Evolutionary conservation across 2,888 invertebrate species (phyloP).

Genomic region (Zaprionus bogoriensis): DNA sequence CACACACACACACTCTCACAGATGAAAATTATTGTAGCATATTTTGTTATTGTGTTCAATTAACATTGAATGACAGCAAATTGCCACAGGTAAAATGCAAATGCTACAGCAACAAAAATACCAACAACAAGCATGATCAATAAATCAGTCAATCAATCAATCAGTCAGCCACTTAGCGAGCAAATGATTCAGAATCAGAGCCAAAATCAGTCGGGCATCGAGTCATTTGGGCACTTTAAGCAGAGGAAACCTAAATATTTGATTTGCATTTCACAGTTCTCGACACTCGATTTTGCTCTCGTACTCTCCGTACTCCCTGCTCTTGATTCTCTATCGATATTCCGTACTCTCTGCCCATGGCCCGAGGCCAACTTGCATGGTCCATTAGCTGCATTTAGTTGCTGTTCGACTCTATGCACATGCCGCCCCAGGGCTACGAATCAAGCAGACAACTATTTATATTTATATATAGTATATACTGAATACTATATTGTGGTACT

Average conservation of each 20-base stretch:
- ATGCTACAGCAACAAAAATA: background rate
- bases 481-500: background rate
- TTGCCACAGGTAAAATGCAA: slow-evolving; percentile 34
- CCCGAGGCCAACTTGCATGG: slow-evolving; percentile 3
- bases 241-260: slow-evolving; percentile 54
- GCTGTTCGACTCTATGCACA: background rate
- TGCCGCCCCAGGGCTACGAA: background rate
- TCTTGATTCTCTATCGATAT: background rate
- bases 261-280: slow-evolving; percentile 34
- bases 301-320: background rate
- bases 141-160: slow-evolving; percentile 28
- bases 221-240: slow-evolving; percentile 31
- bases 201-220: background rate
- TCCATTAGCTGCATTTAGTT: too few species aligned
- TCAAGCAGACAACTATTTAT: background rate
- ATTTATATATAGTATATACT: too few species aligned
- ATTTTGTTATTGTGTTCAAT: slow-evolving; percentile 41
- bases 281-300: background rate
- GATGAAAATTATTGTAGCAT: slow-evolving; percentile 33
- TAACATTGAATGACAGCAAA: slow-evolving; percentile 20
- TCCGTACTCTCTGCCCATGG: background rate
- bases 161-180: slow-evolving; percentile 19
- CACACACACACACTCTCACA: background rate
- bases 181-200: background rate
- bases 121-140: slow-evolving; percentile 8